phyloP scores from a whole-genome alignment of 2,888 invertebrate species.

The Drosophila infuscata region DNA sequence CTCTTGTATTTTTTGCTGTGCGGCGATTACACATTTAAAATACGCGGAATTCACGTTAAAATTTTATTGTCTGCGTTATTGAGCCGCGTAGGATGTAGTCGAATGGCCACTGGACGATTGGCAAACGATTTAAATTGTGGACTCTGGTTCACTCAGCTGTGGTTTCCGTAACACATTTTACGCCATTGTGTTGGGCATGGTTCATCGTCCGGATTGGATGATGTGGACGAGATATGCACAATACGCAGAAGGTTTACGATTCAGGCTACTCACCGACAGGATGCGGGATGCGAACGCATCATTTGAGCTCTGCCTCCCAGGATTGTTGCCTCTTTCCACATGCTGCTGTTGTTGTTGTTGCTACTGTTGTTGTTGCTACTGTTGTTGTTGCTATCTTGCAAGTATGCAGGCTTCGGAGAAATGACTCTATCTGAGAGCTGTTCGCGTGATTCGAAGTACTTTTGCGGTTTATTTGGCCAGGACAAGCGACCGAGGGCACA shows the following conservation, averaged over 20 bases:
- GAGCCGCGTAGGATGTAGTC: conserved; percentile 31
- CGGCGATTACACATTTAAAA: conserved; percentile 41
- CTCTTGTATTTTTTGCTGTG: background rate
- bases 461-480: conserved; percentile 18
- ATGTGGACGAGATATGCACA: conserved; percentile 14
- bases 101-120: conserved; percentile 28
- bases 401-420: conserved; percentile 33
- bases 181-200: conserved; percentile 50
- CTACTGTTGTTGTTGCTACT: conserved; percentile 21
- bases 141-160: conserved; percentile 66
- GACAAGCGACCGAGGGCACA: conserved; percentile 13
- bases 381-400: conserved; percentile 18
- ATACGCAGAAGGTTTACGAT: conserved; percentile 48
- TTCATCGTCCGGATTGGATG: conserved; percentile 38
- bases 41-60: conserved; percentile 71
- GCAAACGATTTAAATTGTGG: conserved; percentile 41
- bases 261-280: conserved; percentile 58
- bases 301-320: conserved; percentile 49
- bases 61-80: conserved; percentile 71
- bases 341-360: conserved; percentile 18
- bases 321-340: conserved; percentile 13
- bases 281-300: conserved; percentile 64
- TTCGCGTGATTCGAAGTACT: conserved; percentile 56
- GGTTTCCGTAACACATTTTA: conserved; percentile 74
- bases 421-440: conserved; percentile 40